These are phyloP conservation scores for Drosophila mayaguana DNA, from an alignment of 2,888 invertebrate genomes.

Conservation along the genomic window DNA sequence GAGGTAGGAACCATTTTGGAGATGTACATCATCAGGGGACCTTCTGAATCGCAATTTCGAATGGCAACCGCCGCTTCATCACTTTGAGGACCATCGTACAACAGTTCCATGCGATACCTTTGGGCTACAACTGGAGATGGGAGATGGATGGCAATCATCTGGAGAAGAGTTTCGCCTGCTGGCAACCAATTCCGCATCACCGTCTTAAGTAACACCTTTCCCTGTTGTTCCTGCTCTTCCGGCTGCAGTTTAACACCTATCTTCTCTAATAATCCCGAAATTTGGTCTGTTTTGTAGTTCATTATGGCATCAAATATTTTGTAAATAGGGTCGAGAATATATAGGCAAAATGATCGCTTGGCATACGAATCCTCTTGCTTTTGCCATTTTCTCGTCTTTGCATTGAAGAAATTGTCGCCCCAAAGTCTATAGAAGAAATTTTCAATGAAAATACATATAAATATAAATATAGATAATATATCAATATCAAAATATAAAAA, in stretches of 20 bases:
- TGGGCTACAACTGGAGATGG: slow-evolving; percentile 99
- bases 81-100: slow-evolving; percentile 99
- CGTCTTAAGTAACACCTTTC: slow-evolving; percentile 97
- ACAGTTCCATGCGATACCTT: slow-evolving; percentile 99
- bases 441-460: not conserved
- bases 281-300: slow-evolving; percentile 98
- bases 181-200: slow-evolving; percentile 99
- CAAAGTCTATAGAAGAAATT: slow-evolving; percentile 87
- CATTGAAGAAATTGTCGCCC: slow-evolving; percentile 99
- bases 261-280: slow-evolving; percentile 91
- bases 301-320: slow-evolving; percentile 93
- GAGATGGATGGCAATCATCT: slow-evolving; percentile 99
- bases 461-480: no score
- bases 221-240: slow-evolving; percentile 98
- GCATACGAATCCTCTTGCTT: slow-evolving; percentile 95
- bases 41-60: slow-evolving; percentile 97
- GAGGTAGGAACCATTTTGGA: slow-evolving; percentile 99
- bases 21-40: slow-evolving; percentile 99
- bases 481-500: no score
- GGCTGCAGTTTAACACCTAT: slow-evolving; percentile 95
- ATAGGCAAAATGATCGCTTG: slow-evolving; percentile 99
- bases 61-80: slow-evolving; percentile 97
- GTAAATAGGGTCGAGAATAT: slow-evolving; percentile 99
- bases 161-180: slow-evolving; percentile 99
- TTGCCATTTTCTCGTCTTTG: slow-evolving; percentile 98